Base-by-base conservation (phyloP, 1,140 invertebrate genomes). In the Acromyrmex echinatior region DNA sequence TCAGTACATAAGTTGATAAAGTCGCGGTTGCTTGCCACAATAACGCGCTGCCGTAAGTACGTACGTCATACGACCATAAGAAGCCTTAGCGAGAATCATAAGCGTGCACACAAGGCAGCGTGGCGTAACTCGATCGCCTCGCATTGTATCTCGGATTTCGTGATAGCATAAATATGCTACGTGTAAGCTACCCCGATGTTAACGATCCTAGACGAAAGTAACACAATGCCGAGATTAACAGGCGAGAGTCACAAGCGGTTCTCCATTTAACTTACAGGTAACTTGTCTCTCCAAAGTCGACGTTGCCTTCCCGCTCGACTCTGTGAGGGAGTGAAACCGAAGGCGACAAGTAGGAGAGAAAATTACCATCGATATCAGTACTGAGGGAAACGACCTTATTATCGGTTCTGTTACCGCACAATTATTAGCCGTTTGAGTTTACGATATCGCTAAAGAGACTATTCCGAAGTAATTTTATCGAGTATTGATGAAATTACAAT, bases 111-210 rank as follows among this genome's bases (percentile, higher is more conserved):
- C 53, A 60, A 74, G 35, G 56, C 77, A 73, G 80, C n/a, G 65
- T 18, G 56, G 62, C 76, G 93, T 93, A 93, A 94, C 89, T 78
- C 89, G 93, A 94, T 90, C 92, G 86, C 68, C 45, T 77, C 63
- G 92, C 90, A 92, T 93, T 93, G 93, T 93, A 91, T 92, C 92
- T 93, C 93, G 92, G 90, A 93, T 94, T 94, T 93, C 93, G 93
- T 90, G 92, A 93, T 94, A 93, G 51, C 88, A 93, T 93, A 93
- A 93, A 93, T 93, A 93, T 89, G 87, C 87, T 91, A 92, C 80
- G 87, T 88, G 91, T 87, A 63, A 65, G 74, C 31, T 21, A 77
- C 77, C 87, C 70, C 89, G 88, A 87, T 91, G 92, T 91, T 91
- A 91, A 91, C 93, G 81, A 93, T 93, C 92, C 89, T 82, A 73